Conservation (phyloP, 2,888 invertebrate genomes). For the Callyntrura sp. region DNA sequence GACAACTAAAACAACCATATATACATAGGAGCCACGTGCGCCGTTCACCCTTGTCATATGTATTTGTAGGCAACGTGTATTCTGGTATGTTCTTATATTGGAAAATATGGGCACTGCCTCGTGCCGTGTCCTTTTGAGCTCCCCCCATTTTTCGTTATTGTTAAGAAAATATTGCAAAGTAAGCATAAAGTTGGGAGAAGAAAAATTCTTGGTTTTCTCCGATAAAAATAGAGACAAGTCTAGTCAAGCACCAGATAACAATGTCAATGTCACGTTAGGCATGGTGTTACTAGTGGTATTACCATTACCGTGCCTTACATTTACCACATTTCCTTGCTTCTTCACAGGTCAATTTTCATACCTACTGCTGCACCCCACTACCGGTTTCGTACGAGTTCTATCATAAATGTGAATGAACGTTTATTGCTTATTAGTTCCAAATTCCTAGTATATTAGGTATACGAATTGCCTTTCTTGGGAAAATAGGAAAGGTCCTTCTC, state of each 20-base stretch:
- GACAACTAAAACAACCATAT: neutral
- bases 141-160: neutral
- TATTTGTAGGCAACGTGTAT: neutral
- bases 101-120: neutral
- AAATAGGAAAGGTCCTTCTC: neutral
- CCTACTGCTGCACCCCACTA: neutral
- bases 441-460: neutral
- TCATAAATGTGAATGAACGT: constrained; percentile 43
- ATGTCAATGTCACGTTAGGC: constrained; percentile 55
- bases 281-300: constrained; percentile 2
- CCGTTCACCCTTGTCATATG: neutral
- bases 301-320: neutral
- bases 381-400: neutral
- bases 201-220: constrained; percentile 5
- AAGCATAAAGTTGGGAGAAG: constrained; percentile 4
- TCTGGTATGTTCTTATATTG: neutral
- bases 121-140: neutral
- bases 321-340: neutral
- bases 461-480: neutral
- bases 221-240: neutral
- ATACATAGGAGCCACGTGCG: neutral
- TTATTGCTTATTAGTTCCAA: constrained; percentile 46
- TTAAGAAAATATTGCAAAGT: constrained; percentile 6
- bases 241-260: constrained; percentile 37
- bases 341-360: neutral